A percentile compares a stretch with the other conserved stretches of the same genome.
phyloP scores from a whole-genome alignment of 2,888 invertebrate genomes.

The Morpho achilles region DNA sequence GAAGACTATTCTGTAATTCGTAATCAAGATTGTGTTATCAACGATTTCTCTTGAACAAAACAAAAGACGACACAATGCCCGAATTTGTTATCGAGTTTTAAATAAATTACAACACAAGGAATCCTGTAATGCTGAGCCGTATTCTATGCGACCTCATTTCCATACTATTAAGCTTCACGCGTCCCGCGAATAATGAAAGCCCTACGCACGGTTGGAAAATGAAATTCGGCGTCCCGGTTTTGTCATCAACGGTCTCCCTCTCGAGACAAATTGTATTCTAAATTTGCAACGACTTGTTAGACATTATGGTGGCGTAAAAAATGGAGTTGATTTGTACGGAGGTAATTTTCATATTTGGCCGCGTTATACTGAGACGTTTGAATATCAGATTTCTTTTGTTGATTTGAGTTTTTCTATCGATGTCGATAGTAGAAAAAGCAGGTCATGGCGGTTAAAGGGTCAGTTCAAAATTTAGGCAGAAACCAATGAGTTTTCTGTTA shows the following conservation, averaged over 20 bases:
- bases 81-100: conserved; percentile 46
- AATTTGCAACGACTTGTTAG: conserved; percentile 24
- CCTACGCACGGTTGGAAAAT: conserved; percentile 31
- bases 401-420: too few species aligned
- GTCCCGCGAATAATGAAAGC: conserved; percentile 27
- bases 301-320: conserved; percentile 16
- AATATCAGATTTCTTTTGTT: too few species aligned
- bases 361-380: too few species aligned
- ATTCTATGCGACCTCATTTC: conserved; percentile 41
- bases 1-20: too few species aligned
- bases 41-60: too few species aligned
- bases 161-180: conserved; percentile 35
- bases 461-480: too few species aligned
- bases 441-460: too few species aligned
- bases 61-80: conserved; percentile 1
- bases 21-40: too few species aligned
- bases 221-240: conserved; percentile 28
- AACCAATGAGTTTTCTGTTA: too few species aligned
- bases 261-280: conserved; percentile 14
- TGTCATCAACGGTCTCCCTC: conserved; percentile 25
- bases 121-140: conserved; percentile 34
- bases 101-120: conserved; percentile 56
- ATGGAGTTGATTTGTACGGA: background rate
- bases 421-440: too few species aligned
- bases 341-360: too few species aligned